phyloP scores from a whole-genome alignment of 2,113 vertebrate species.

The Dipodomys ordii region DNA sequence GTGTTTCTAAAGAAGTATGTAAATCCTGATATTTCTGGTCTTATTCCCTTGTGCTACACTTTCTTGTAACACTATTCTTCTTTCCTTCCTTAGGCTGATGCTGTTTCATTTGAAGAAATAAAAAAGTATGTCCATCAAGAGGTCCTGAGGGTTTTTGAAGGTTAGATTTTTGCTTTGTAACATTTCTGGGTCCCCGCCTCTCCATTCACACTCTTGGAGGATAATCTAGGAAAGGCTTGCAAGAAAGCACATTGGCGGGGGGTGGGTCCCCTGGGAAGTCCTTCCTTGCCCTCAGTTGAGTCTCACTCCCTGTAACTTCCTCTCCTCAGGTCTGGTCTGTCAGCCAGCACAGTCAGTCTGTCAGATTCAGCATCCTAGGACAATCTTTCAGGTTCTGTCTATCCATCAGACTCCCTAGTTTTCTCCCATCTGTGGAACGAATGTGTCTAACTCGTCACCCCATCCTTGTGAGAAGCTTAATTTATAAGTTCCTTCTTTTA shows the following conservation, averaged over 20 bases:
- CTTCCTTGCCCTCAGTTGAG: neutral
- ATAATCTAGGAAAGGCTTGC: neutral
- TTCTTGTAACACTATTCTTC: slow-evolving; percentile 38
- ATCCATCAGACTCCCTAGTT: neutral
- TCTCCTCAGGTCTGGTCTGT: neutral
- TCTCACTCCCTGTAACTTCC: neutral
- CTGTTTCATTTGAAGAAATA: slow-evolving; percentile 93
- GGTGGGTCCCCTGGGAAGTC: neutral
- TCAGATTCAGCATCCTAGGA: neutral
- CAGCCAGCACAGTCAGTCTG: neutral
- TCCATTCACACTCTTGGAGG: neutral
- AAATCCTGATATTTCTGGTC: neutral
- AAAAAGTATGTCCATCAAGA: slow-evolving; percentile 94
- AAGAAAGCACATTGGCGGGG: too few relatives aligned
- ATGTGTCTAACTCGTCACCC: neutral
- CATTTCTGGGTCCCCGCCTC: neutral
- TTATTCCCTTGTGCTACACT: neutral
- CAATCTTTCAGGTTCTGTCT: neutral
- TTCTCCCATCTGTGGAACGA: neutral
- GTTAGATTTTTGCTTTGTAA: slow-evolving; percentile 85
- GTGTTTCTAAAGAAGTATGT: neutral
- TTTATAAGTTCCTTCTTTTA: too few relatives aligned
- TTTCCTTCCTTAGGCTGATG: slow-evolving; percentile 88
- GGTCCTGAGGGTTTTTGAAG: slow-evolving; percentile 95
- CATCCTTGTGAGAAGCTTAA: neutral